Percentiles rank a stretch among this genome's conserved stretches.
Evolutionary conservation across 2,113 vertebrate genomes (phyloP).

Genomic region (Litocranius walleri): DNA sequence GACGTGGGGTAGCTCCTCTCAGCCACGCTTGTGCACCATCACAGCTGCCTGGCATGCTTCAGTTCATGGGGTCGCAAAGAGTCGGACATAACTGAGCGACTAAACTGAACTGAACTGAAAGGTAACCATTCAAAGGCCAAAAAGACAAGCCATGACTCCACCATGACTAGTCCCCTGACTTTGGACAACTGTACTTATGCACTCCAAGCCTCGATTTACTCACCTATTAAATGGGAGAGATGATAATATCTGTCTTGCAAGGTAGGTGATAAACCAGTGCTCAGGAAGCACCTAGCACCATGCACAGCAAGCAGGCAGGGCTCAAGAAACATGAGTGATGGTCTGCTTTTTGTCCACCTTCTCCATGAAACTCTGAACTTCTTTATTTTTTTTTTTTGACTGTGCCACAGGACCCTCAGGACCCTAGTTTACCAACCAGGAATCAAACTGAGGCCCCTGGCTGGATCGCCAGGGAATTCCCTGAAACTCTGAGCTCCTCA

Average conservation of each 20-base stretch:
- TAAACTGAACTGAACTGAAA: neutral
- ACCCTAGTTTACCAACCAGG: neutral
- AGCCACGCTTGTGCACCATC: accelerated
- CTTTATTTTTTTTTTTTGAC: neutral
- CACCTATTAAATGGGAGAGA: neutral
- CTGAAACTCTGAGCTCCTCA: neutral
- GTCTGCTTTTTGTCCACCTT: neutral
- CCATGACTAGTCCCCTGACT: neutral
- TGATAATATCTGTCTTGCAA: neutral
- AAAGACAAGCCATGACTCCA: neutral
- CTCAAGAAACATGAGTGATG: accelerated
- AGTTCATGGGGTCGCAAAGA: too few relatives aligned
- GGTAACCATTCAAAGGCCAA: neutral
- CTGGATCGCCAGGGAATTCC: neutral
- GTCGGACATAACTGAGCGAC: too few relatives aligned
- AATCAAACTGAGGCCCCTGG: neutral
- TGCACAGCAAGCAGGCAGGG: accelerated
- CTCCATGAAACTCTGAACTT: neutral
- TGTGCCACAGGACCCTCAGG: neutral
- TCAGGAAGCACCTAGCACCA: neutral
- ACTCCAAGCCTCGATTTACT: neutral
- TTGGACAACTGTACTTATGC: neutral
- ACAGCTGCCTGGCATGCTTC: accelerated
- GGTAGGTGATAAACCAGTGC: too few relatives aligned
- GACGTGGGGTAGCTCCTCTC: too few relatives aligned